phyloP scores from a whole-genome alignment of 30 jellyfish, hydroid and myxozoan genomes.

The Aurelia sp. region DNA sequence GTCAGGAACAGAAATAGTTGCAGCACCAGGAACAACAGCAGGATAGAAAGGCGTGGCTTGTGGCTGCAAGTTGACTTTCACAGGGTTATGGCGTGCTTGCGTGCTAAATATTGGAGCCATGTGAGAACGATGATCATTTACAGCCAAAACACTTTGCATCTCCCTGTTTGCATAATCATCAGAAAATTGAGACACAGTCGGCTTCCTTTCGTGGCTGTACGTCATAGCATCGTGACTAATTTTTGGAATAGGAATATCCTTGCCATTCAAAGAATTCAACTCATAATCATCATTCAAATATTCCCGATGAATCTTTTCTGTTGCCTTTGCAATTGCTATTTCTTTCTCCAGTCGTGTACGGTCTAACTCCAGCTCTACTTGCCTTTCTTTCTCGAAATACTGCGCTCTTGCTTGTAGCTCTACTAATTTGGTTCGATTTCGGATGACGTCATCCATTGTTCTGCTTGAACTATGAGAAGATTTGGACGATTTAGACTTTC shows the following conservation, averaged over 20 bases:
- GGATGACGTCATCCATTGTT: slow-evolving; percentile 40
- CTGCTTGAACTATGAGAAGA: slow-evolving; percentile 36
- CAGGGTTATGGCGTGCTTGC: slow-evolving; percentile 30
- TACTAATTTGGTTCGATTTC: slow-evolving; percentile 35
- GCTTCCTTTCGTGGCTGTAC: slow-evolving; percentile 33
- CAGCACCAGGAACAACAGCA: slow-evolving; percentile 22
- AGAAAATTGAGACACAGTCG: slow-evolving; percentile 18
- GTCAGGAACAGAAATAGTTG: slow-evolving; percentile 41
- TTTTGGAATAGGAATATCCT: slow-evolving; percentile 25
- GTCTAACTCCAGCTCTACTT: slow-evolving; percentile 31
- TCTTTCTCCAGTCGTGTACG: slow-evolving; percentile 55
- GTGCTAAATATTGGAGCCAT: slow-evolving; percentile 42
- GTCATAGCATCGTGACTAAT: slow-evolving; percentile 27
- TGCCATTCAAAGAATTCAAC: slow-evolving; percentile 21
- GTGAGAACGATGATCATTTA: slow-evolving; percentile 17
- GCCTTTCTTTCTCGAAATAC: neutral
- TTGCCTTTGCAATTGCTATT: slow-evolving; percentile 46
- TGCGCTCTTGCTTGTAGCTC: slow-evolving; percentile 22
- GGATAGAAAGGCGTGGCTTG: slow-evolving; percentile 33
- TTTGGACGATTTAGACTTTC: neutral
- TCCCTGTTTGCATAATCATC: slow-evolving; percentile 16
- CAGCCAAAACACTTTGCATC: slow-evolving; percentile 16
- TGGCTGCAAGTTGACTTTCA: slow-evolving; percentile 36
- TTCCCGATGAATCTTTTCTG: slow-evolving; percentile 53
- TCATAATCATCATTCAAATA: slow-evolving; percentile 42